A percentile compares a stretch with the other conserved stretches of the same genome.
Conservation (phyloP, 2,888 invertebrate genomes). For the Andricus curvator region DNA sequence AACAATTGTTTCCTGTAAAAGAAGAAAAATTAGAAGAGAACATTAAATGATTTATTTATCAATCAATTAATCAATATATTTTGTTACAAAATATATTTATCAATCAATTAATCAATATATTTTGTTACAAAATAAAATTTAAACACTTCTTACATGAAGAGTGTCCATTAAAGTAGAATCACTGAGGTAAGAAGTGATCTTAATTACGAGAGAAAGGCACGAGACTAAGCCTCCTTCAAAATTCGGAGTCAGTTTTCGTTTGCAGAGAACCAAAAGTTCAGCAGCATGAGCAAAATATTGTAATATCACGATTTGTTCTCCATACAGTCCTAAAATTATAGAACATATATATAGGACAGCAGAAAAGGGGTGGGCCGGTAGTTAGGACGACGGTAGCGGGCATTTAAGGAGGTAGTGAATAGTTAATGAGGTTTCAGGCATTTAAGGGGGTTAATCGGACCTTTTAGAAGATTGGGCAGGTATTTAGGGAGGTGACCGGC, state of each 20-base stretch:
- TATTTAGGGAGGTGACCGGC: too few species aligned
- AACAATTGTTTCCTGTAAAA: constrained; percentile 89
- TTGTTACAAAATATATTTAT: background rate
- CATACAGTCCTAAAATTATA: constrained; percentile 85
- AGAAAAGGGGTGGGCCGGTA: too few species aligned
- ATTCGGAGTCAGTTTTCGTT: constrained; percentile 88
- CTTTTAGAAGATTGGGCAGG: too few species aligned
- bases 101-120: background rate
- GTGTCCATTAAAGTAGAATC: constrained; percentile 93
- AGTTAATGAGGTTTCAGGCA: too few species aligned
- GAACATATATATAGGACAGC: constrained; percentile 49
- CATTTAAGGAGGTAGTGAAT: too few species aligned
- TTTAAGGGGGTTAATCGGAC: too few species aligned
- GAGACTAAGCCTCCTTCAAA: constrained; percentile 94
- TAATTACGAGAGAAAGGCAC: constrained; percentile 88
- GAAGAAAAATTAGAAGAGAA: background rate
- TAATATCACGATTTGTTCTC: constrained; percentile 91
- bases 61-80: background rate
- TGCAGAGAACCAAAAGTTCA: constrained; percentile 90
- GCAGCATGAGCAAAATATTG: constrained; percentile 95
- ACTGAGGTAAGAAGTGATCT: constrained; percentile 89
- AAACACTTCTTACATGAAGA: constrained; percentile 83
- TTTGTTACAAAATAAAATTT: background rate
- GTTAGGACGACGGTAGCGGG: too few species aligned
- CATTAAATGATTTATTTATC: background rate